Base-by-base conservation (phyloP, 92 coral and sea anemone genomes). In the Chrysogorgia sp. region DNA sequence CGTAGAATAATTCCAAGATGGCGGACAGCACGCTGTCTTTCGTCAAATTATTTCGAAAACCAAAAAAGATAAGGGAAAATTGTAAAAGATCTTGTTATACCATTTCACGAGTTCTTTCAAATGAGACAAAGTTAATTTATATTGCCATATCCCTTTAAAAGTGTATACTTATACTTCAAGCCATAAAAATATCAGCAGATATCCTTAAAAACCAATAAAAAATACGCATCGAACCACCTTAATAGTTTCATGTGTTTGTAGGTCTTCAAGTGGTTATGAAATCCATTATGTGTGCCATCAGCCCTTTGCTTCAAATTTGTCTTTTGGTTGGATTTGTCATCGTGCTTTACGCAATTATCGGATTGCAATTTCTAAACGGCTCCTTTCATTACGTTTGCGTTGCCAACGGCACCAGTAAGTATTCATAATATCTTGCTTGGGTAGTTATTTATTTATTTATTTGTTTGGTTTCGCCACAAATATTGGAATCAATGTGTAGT, bases 251-350 rank as follows among this genome's bases (percentile, higher is more conserved):
- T 31, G 34, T 57, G 63, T 57, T 22, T 31, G 5, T 77, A 96
- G 99, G 99, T 82, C 97, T 96, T 68, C 99, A 96, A 84, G 99
- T 96, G 45, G 97, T 96, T 45, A 96, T 96, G 99, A 96, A 96
- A 87, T 96, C 99, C 78, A 96, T 96, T 35, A 96, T 96, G 99
- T 92, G 99, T 60, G 99, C 99, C 58, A 96, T 96, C 90, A 85
- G 90, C 87, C 99, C 99, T 52, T 84, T 96, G 62, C 90, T 96
- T 76, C 99, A 96, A 85, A 96, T 96, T 86, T 96, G 99, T 84
- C 90, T 96, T 65, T 97, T 96, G 78, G 99, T 96, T 84, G 99
- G 99, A 87, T 96, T 96, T 89, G 99, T 96, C 72, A 88, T 96
- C 64, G 86, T 96, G 75, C 88, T 96, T 72, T 96, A 96, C 83